phyloP scores from a whole-genome alignment of 2,888 invertebrate genomes.

The Eupithecia insigniata region DNA sequence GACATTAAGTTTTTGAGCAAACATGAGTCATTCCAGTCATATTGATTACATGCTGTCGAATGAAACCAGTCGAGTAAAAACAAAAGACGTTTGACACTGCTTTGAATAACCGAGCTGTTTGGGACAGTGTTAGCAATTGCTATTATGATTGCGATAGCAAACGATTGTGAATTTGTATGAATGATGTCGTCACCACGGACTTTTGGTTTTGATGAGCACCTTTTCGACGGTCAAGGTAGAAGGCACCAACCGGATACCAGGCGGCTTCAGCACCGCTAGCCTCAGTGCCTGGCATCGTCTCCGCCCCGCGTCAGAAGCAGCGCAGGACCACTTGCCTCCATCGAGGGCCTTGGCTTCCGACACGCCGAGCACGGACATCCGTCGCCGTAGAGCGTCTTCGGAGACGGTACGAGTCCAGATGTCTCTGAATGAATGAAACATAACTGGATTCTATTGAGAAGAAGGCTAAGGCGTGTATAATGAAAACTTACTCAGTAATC shows the following conservation, averaged over 20 bases:
- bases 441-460: neutral
- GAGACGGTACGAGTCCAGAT: constrained; percentile 87
- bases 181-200: neutral
- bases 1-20: too few species aligned
- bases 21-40: too few species aligned
- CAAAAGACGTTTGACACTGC: neutral
- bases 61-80: too few species aligned
- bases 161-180: neutral
- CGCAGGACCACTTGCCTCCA: constrained; percentile 91
- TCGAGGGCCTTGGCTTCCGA: constrained; percentile 88
- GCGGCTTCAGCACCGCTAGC: constrained; percentile 85
- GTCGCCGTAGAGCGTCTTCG: constrained; percentile 76
- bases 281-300: constrained; percentile 87
- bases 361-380: constrained; percentile 88
- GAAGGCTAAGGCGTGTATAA: too few species aligned
- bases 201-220: constrained; percentile 68
- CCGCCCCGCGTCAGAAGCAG: constrained; percentile 87
- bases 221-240: constrained; percentile 88
- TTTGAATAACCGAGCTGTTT: neutral
- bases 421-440: constrained; percentile 71
- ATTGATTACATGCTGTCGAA: too few species aligned
- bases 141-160: neutral
- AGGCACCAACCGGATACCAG: constrained; percentile 87
- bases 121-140: neutral
- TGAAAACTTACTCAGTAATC: too few species aligned